Conservation (phyloP, 1,140 invertebrate genomes). For the Bombyx mori region DNA sequence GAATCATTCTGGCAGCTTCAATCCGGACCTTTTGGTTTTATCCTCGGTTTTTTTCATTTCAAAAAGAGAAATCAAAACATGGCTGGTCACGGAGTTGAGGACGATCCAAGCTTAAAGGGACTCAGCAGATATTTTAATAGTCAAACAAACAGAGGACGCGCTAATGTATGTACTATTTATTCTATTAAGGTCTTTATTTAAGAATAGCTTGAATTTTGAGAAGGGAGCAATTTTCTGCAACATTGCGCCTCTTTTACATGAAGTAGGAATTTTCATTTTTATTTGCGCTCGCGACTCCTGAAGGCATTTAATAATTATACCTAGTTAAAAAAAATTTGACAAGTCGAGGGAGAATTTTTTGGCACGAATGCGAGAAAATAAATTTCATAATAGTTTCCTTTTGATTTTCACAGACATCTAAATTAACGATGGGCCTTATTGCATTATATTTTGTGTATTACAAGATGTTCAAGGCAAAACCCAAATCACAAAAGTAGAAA, state of each 20-base stretch:
- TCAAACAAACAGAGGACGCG: conserved; percentile 51
- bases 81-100: conserved; percentile 37
- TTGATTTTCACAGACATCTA: conserved; percentile 31
- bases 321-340: no score
- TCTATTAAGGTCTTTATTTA: not conserved
- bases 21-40: no score
- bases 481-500: conserved; percentile 3
- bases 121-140: conserved; percentile 52
- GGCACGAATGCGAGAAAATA: no score
- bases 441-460: conserved; percentile 41
- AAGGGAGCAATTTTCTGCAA: no score
- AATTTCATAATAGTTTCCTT: no score
- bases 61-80: conserved; percentile 2
- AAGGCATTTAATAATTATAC: no score
- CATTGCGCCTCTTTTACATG: no score
- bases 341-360: no score
- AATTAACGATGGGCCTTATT: conserved; percentile 37
- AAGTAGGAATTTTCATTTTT: no score
- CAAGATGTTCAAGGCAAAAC: conserved; percentile 34
- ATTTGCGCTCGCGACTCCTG: no score
- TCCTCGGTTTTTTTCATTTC: no score
- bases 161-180: conserved; percentile 44
- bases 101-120: conserved; percentile 57
- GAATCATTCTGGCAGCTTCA: no score
- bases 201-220: not conserved